Conservation (phyloP, 1,140 invertebrate species). For the Bombus waltoni region DNA sequence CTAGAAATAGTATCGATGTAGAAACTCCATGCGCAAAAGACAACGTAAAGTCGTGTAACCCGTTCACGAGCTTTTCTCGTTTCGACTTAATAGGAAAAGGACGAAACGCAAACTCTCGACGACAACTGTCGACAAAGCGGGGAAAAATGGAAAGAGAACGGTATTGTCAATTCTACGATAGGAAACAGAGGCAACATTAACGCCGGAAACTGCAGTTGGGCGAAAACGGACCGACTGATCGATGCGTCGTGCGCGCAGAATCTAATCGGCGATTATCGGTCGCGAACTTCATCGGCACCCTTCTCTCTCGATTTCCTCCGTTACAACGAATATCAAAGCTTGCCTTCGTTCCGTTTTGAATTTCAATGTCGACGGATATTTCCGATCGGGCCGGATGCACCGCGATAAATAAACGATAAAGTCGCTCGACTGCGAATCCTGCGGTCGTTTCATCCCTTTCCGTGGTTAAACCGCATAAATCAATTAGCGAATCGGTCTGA, state of each 20-base stretch:
- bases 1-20: no score
- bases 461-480: conserved; percentile 75
- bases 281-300: not conserved
- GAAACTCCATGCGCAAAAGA: no score
- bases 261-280: not conserved
- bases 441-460: conserved; percentile 63
- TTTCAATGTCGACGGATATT: conserved; percentile 35
- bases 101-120: no score
- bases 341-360: conserved; percentile 33
- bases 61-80: no score
- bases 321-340: conserved; percentile 35
- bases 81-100: no score
- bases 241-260: not conserved
- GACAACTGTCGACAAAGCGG: not conserved
- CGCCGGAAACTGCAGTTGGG: not conserved
- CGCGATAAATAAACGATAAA: conserved; percentile 73
- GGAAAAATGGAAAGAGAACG: not conserved
- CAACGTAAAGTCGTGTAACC: no score
- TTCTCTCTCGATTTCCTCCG: not conserved
- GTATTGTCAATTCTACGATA: not conserved
- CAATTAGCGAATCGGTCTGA: conserved; percentile 74
- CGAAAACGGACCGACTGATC: not conserved
- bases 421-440: conserved; percentile 61
- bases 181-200: not conserved
- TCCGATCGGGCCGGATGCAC: conserved; percentile 23